Evolutionary conservation across 2,113 vertebrate species (phyloP).

Genomic region (Ammodytes marinus): DNA sequence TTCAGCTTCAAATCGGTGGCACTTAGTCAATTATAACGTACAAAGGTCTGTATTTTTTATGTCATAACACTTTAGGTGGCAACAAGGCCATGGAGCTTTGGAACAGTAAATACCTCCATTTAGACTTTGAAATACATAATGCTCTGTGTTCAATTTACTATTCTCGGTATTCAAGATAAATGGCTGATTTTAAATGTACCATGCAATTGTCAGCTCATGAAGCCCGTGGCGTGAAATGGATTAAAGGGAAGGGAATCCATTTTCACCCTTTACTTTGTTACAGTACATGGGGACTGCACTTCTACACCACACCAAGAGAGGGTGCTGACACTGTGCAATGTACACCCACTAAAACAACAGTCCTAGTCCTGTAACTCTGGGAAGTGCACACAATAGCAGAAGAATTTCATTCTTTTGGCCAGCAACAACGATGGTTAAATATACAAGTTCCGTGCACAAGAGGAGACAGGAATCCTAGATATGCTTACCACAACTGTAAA

Average conservation of each 20-base stretch:
- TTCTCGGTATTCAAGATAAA: not conserved
- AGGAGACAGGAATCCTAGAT: constrained; percentile 74
- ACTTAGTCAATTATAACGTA: not conserved
- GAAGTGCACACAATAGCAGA: constrained; percentile 56
- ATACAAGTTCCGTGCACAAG: constrained; percentile 63
- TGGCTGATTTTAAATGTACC: not conserved
- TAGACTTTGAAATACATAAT: not conserved
- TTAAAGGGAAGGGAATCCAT: not conserved
- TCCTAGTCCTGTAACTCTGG: not conserved
- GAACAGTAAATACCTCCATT: not conserved
- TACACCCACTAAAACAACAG: constrained; percentile 32
- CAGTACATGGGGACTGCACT: constrained; percentile 32
- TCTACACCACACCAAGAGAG: constrained; percentile 55
- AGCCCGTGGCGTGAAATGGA: not conserved
- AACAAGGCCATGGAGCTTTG: not conserved
- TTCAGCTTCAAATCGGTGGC: not conserved
- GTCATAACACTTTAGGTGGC: not conserved
- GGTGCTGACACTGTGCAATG: constrained; percentile 33
- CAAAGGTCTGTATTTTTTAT: not conserved
- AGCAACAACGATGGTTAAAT: constrained; percentile 74
- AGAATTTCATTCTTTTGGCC: constrained; percentile 37
- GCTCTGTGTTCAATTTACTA: not conserved
- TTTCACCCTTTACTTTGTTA: not conserved
- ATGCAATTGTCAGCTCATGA: not conserved
- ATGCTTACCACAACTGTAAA: constrained; percentile 75